Base-by-base conservation (phyloP, 2,797 vertebrate species). In the Sebastes matsubarae region DNA sequence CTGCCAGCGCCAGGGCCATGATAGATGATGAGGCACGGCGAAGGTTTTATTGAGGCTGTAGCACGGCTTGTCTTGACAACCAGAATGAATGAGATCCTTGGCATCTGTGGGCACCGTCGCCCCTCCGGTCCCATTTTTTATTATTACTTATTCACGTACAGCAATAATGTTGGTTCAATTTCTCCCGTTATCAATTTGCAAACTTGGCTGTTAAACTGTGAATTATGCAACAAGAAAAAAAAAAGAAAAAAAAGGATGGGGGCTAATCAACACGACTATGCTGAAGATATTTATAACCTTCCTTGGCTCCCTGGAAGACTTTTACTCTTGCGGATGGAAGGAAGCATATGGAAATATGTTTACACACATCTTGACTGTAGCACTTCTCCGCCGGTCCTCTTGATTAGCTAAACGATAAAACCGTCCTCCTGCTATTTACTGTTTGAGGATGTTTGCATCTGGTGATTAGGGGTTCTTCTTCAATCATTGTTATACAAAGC, bases 111-210 rank as follows among this genome's bases (percentile, higher is more conserved):
- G 73, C 76, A 57, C 72, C 2, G 59, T 66, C 74, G 38, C 55
- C 81, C 81, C 85, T 71, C 81, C 38, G 4, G 75, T 74, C 75
- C 22, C 75, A n/a, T 79, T 90, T 90, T 88, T 82, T 87, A 85
- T 86, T 87, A 88, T 88, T 86, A 87, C 91, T 85, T 87, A 89
- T 87, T 88, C 83, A 85, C 77, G 4, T 60, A 59, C 46, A 38
- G 85, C 86, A 85, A 87, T 91, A 85, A 91, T 80, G 85, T 85
- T 83, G 82, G 68, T 85, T 85, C 77, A 87, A 27, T 86, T 87
- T 82, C 79, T 46, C 34, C 69, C 63, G 7, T 90, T 81, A 89
- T 93, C 90, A 90, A 86, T 92, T 93, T 90, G 78, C 46, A 75
- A 84, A 85, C 82, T 70, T 73, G 79, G 84, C 87, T 72, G 82